Percentiles rank a stretch among this genome's conserved stretches.
Evolutionary conservation across 2,888 invertebrate genomes (phyloP).

Genomic region (Spodoptera littoralis): DNA sequence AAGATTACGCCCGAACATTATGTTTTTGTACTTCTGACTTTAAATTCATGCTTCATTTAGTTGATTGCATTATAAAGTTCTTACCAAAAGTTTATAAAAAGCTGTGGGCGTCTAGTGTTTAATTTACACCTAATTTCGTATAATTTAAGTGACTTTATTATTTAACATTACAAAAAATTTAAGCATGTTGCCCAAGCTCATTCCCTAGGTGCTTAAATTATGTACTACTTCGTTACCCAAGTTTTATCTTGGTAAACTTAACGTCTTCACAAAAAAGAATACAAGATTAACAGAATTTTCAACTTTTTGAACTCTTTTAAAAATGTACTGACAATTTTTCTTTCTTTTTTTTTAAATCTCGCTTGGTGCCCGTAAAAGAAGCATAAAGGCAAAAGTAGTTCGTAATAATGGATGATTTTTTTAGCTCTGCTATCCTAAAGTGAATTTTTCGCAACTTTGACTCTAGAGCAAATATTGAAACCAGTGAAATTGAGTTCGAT

Average conservation of each 20-base stretch:
- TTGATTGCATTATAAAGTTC: too few relatives aligned
- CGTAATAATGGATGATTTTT: constrained; percentile 13
- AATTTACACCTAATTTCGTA: too few relatives aligned
- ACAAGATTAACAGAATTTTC: constrained; percentile 2
- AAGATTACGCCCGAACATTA: too few relatives aligned
- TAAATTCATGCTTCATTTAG: too few relatives aligned
- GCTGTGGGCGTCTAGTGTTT: too few relatives aligned
- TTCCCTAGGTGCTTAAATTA: constrained; percentile 30
- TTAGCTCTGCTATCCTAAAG: not conserved
- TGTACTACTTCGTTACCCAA: constrained; percentile 34
- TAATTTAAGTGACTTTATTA: constrained; percentile 8
- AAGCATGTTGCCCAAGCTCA: constrained; percentile 3
- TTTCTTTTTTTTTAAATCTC: not conserved
- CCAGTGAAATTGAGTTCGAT: constrained; percentile 2
- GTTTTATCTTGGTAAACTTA: constrained; percentile 24
- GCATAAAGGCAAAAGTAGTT: constrained; percentile 6
- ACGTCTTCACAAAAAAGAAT: constrained; percentile 10
- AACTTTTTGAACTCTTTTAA: constrained; percentile 19
- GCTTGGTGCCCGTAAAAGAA: not conserved
- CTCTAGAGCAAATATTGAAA: constrained; percentile 9
- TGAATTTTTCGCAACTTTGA: constrained; percentile 19
- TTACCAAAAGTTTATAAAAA: too few relatives aligned
- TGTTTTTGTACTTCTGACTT: too few relatives aligned
- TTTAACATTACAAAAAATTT: not conserved
- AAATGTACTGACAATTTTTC: constrained; percentile 13